Evolutionary conservation across 1,140 invertebrate genomes (phyloP).

Genomic region (Lepidurus apus): DNA sequence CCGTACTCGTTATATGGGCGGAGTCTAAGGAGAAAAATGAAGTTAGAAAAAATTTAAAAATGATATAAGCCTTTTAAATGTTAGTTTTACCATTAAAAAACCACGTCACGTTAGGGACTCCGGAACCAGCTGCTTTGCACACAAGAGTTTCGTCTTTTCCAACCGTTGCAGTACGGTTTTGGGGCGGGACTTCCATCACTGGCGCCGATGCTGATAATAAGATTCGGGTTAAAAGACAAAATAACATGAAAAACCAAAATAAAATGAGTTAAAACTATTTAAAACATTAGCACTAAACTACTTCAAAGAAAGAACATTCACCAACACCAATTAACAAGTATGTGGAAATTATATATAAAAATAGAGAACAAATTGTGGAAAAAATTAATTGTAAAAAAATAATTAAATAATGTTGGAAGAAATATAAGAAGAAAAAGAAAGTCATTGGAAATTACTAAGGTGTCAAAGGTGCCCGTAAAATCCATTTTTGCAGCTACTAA

Average conservation of each 20-base stretch:
- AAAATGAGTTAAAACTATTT: too few species aligned
- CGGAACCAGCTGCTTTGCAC: conserved; percentile 81
- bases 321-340: not conserved
- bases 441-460: conserved; percentile 19
- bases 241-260: too few species aligned
- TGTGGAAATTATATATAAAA: conserved; percentile 34
- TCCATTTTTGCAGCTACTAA: not conserved
- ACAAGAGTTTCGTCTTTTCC: conserved; percentile 81
- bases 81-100: conserved; percentile 68
- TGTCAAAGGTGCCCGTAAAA: conserved; percentile 9
- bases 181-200: conserved; percentile 70
- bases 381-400: too few species aligned
- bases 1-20: conserved; percentile 47
- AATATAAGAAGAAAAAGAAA: conserved; percentile 33
- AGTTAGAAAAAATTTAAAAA: not conserved
- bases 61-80: not conserved
- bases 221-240: conserved; percentile 15
- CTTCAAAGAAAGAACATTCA: not conserved
- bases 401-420: not conserved
- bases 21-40: conserved; percentile 37
- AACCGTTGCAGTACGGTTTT: conserved; percentile 82
- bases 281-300: too few species aligned
- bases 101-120: conserved; percentile 86
- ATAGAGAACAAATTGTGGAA: too few species aligned
- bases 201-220: conserved; percentile 67